Evolutionary conservation across 2,113 vertebrate genomes (phyloP).

Genomic region (Lepidothrix coronata): DNA sequence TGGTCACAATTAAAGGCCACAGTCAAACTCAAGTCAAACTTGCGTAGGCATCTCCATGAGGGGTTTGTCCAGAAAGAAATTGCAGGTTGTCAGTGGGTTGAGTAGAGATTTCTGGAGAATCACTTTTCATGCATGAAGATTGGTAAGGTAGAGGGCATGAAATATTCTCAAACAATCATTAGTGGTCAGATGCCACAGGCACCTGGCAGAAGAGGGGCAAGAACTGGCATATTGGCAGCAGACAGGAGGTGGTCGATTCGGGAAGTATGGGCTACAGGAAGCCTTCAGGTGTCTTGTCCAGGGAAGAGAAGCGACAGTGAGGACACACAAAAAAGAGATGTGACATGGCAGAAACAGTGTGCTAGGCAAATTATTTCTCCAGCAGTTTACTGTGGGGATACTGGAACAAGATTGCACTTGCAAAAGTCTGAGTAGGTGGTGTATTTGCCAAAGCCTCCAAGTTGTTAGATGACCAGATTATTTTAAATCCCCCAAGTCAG

Average conservation of each 20-base stretch:
- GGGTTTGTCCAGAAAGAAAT: neutral
- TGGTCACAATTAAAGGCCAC: neutral
- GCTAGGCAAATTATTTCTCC: neutral
- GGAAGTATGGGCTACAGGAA: neutral
- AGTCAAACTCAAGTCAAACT: neutral
- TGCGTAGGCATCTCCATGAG: accelerated
- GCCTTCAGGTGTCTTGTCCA: neutral
- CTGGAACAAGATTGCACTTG: neutral
- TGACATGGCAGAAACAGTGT: neutral
- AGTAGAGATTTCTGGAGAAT: neutral
- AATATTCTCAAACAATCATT: neutral
- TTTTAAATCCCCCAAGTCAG: neutral
- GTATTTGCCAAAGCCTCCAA: neutral
- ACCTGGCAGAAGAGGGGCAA: neutral
- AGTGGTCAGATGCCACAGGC: neutral
- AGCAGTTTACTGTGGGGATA: neutral
- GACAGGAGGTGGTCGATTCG: neutral
- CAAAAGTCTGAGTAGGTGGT: neutral
- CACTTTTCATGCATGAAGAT: neutral
- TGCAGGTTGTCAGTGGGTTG: neutral
- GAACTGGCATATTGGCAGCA: neutral
- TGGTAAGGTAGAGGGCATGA: neutral
- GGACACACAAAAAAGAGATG: neutral
- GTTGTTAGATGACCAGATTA: neutral
- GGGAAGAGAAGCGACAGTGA: neutral